Base-by-base conservation (phyloP, 2,888 invertebrate genomes). In the Exocentrus adspersus region DNA sequence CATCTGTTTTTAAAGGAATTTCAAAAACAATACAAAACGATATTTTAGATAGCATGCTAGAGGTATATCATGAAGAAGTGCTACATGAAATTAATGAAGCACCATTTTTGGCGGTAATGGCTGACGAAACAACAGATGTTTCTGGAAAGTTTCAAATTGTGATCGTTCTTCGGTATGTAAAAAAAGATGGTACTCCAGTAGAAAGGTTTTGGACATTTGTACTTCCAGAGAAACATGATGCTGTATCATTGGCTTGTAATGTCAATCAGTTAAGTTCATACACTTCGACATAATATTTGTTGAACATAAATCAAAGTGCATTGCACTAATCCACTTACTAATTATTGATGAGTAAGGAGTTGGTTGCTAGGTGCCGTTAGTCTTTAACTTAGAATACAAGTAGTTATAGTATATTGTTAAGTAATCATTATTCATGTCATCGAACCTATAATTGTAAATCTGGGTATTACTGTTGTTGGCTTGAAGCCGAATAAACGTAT, bases 21-120 rank as follows among this genome's bases (percentile, higher is more conserved):
- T 77, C 76, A 10, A 76, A 75, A 65, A 66, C 64, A 5, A 74
- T 78, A 56, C 78, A 78, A 66, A 78, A 76, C 65, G 77, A 78
- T 45, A 46, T 79, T 10, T 68, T 80, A 48, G 67, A 77, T n/a
- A 75, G 72, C 19, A 75, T 79, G 62, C 59, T 78, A 12, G 68
- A 73, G 53, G 74, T 79, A 3, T 75, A 65, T 57, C 70, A 62
- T 20, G 73, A 75, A 53, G 57, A 72, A 58, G 74, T 79, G 42
- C 19, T 43, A 6, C 56, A 56, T 20, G 72, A 77, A 70, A 74
- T 79, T 28, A 60, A 60, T 17, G 45, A 56, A 24, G 37, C 62
- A 6, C 30, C 57, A 14, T 69, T 59, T 52, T 24, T 71, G 43
- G 71, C 76, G 14, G 61, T 79, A 9, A 72, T 76, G 63, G 71